Evolutionary conservation across 1,140 invertebrate species (phyloP), one percentile per base, ranked within the genome.

Genomic region (Bombus breviceps): DNA sequence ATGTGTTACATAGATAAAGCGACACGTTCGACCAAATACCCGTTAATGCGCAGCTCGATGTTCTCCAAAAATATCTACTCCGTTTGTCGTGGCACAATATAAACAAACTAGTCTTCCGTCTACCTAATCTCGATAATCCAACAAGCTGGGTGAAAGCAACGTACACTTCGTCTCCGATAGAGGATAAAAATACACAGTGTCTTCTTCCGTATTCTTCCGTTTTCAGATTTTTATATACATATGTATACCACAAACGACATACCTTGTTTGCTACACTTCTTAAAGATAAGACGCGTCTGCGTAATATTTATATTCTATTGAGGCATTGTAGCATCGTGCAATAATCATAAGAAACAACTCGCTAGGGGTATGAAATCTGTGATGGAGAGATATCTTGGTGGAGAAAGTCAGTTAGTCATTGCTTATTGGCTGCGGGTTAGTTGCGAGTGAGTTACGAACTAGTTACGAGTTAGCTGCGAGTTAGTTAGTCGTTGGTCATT

Each of bases 81-180:
- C 53, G 57, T 82, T 72, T n/a, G 18, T 86, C 68, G 78, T 18
- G 22, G n/a, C 64, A 62, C 71, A 39, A 37, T 47, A 57, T 81
- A 83, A 76, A 87, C 81, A 88, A 59, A 34, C 57, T 43, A 57
- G 41, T 81, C 76, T 53, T 22, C 47, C 18, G 47, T 53, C 62
- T 72, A 57, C 22, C 39, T 89, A 90, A 88, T 88, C 86, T 89
- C 77, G 81, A 78, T 91, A 90, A 91, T 89, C 90, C 89, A 74
- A 76, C 37, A 41, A 43, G 71, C 47, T 47, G 39, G 43, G 69
- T 43, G 9, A 89, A 88, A 88, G 47, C 28, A 74, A 47, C 75
- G 79, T 89, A 77, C 53, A 37, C 22, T 34, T 78, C 25, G 22
- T 41, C 8, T 77, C 12, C 41, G 25, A 37, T 57, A 3, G 1